phyloP scores from a whole-genome alignment of 2,797 vertebrate species.

The Varecia variegata region DNA sequence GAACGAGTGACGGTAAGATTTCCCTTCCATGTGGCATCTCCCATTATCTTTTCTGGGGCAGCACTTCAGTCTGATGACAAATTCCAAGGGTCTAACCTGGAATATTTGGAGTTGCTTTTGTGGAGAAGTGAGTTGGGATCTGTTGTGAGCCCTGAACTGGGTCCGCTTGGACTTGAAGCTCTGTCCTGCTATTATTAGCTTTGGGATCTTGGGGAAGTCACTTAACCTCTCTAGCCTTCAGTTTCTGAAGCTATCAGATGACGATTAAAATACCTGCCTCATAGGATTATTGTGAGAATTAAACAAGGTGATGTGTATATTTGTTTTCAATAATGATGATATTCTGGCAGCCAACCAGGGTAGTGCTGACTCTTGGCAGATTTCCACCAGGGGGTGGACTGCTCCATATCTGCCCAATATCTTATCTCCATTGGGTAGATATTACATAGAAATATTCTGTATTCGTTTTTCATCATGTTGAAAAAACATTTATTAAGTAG shows the following conservation, averaged over 20 bases:
- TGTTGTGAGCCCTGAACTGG: not conserved
- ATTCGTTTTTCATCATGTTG: not conserved
- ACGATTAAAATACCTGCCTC: not conserved
- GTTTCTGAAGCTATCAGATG: not conserved
- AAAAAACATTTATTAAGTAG: not conserved
- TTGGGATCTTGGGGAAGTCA: not conserved
- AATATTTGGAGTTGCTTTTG: not conserved
- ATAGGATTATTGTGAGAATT: not conserved
- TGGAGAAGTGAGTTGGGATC: not conserved
- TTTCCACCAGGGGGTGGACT: not conserved
- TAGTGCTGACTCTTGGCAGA: not conserved
- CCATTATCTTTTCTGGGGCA: not conserved
- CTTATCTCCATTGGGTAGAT: not conserved
- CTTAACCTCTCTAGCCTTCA: not conserved
- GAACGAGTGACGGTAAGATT: not conserved
- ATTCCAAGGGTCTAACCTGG: not conserved
- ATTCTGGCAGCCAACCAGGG: not conserved
- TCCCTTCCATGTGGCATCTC: not conserved
- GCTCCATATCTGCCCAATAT: not conserved
- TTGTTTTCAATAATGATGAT: not conserved
- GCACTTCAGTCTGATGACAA: not conserved
- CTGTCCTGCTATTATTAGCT: not conserved
- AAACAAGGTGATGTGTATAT: not conserved
- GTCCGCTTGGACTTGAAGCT: not conserved
- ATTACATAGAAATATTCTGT: not conserved